Base-by-base conservation (phyloP, 1,140 invertebrate genomes). In the Plutomurus gul region DNA sequence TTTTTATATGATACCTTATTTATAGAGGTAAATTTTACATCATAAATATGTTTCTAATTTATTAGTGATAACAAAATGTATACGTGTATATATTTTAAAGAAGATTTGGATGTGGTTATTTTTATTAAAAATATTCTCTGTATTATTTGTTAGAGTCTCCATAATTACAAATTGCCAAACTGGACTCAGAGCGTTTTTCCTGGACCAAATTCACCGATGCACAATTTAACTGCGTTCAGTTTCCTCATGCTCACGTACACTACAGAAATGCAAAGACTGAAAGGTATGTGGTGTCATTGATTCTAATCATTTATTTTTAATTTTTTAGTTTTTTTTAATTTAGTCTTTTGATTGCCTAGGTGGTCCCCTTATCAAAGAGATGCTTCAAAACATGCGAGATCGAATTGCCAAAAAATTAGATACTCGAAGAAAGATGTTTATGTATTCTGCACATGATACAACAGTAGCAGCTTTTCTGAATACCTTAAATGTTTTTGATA, bases 1-100 rank as follows among this genome's bases (percentile, higher is more conserved):
- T 90, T 89, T 74, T 86, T 95, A 4, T 94, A 92, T 79, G 92
- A 92, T 81, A 92, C 90, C 1, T 85, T 95, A 3, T 89, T 91
- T 85, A 91, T 93, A 27, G 91, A 95, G 86, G 89, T 89, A 84
- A 22, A 22, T 11, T 47, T 27, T 27, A 49, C 3, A n/a, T n/a
- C n/a, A n/a, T n/a, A n/a, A n/a, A n/a, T 43, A 43, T n/a, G 40
- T 43, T 43, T 43, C 40, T 10, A n/a, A 43, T 43, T 43, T n/a
- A 43, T 43, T n/a, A n/a, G n/a, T n/a, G n/a, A n/a, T n/a, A n/a
- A n/a, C n/a, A n/a, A n/a, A n/a, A n/a, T n/a, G n/a, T n/a, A n/a
- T n/a, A n/a, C n/a, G n/a, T n/a, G n/a, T n/a, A n/a, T n/a, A n/a
- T n/a, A n/a, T n/a, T n/a, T n/a, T n/a, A n/a, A n/a, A n/a, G n/a